phyloP scores from a whole-genome alignment of 2,888 invertebrate genomes.

The Mythimna lalbum region DNA sequence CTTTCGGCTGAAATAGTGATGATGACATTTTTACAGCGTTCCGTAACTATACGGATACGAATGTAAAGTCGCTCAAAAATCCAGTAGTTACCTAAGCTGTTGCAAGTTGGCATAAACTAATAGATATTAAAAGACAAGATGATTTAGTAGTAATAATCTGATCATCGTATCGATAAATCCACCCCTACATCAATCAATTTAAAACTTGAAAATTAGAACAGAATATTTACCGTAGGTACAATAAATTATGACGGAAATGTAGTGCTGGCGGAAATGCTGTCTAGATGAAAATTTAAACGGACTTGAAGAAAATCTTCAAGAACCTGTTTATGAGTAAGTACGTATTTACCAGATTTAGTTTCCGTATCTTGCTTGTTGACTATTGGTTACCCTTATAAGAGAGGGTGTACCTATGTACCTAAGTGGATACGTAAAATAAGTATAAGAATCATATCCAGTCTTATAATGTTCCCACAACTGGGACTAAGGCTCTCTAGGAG shows the following conservation, averaged over 20 bases:
- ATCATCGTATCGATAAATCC: neutral
- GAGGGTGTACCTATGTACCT: too few relatives aligned
- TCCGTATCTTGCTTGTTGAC: neutral
- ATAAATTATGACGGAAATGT: slow-evolving; percentile 14
- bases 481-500: too few relatives aligned
- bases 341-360: too few relatives aligned
- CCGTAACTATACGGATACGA: too few relatives aligned
- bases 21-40: too few relatives aligned
- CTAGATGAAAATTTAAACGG: too few relatives aligned
- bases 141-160: slow-evolving; percentile 5
- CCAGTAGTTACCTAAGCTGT: neutral
- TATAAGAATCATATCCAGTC: neutral
- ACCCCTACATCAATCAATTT: slow-evolving; percentile 7
- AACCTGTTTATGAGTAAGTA: too few relatives aligned
- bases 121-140: neutral
- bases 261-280: too few relatives aligned
- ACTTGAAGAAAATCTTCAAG: too few relatives aligned
- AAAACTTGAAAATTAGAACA: slow-evolving; percentile 12
- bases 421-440: too few relatives aligned
- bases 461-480: neutral
- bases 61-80: neutral
- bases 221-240: neutral
- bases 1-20: neutral
- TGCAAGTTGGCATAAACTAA: neutral
- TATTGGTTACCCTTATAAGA: too few relatives aligned